These are phyloP conservation scores for Physella acuta DNA, from an alignment of 1,140 invertebrate genomes.

Conservation along the genomic window DNA sequence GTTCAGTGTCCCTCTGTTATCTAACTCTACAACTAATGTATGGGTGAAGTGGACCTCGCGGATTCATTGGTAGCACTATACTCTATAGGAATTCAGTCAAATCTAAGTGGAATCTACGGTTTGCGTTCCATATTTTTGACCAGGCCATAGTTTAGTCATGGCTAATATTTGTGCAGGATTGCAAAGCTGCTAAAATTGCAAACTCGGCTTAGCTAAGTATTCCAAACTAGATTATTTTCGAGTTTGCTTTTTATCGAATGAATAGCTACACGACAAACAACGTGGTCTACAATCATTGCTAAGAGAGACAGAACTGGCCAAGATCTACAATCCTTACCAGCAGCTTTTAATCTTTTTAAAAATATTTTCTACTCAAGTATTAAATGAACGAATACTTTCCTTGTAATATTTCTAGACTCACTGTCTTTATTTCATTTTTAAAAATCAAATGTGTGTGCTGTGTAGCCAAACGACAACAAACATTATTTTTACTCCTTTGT, in stretches of 20 bases:
- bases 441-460: too few species aligned
- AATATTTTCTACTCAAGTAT: too few species aligned
- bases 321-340: too few species aligned
- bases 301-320: not conserved
- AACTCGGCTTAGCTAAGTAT: not conserved
- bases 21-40: conserved; percentile 54
- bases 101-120: conserved; percentile 44
- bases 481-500: too few species aligned
- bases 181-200: not conserved
- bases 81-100: conserved; percentile 40
- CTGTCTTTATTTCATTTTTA: too few species aligned
- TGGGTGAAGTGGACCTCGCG: conserved; percentile 57
- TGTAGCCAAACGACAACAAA: too few species aligned
- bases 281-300: not conserved
- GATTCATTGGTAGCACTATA: conserved; percentile 40
- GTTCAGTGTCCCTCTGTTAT: conserved; percentile 51
- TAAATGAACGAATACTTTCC: too few species aligned
- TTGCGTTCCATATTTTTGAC: conserved; percentile 42
- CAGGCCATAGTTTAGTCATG: conserved; percentile 46
- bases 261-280: not conserved
- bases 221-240: conserved; percentile 2
- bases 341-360: too few species aligned
- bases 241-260: too few species aligned
- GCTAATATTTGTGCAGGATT: conserved; percentile 42
- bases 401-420: too few species aligned